Conservation (phyloP, 2,888 invertebrate genomes). For the Eudemis profundana region DNA sequence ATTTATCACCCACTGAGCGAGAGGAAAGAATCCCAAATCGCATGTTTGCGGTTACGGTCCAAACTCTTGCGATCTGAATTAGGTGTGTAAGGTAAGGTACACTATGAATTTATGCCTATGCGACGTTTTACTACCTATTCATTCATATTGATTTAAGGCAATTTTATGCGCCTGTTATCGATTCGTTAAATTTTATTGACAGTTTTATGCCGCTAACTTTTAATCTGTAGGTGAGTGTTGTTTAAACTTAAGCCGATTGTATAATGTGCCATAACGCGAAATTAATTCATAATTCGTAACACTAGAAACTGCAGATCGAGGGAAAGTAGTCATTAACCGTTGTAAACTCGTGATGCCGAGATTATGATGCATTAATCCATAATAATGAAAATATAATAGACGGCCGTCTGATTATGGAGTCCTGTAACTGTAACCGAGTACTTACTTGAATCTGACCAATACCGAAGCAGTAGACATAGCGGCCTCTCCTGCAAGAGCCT, state of each 20-base stretch:
- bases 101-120: too few species aligned
- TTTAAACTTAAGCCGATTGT: slow-evolving; percentile 18
- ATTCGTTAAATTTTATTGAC: slow-evolving; percentile 20
- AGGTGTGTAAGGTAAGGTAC: too few species aligned
- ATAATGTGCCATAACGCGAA: slow-evolving; percentile 33
- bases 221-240: background rate
- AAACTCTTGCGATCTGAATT: too few species aligned
- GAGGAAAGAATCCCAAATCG: too few species aligned
- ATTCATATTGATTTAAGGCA: background rate
- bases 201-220: background rate
- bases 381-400: slow-evolving; percentile 2
- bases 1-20: too few species aligned
- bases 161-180: slow-evolving; percentile 21
- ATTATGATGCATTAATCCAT: slow-evolving; percentile 12
- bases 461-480: too few species aligned
- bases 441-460: background rate
- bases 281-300: slow-evolving; percentile 47
- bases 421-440: background rate
- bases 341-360: slow-evolving; percentile 11
- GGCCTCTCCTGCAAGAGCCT: too few species aligned
- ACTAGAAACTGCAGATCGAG: slow-evolving; percentile 46
- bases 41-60: too few species aligned
- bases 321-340: slow-evolving; percentile 39
- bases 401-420: background rate
- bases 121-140: too few species aligned